phyloP scores from a whole-genome alignment of 2,113 vertebrate genomes.

The Tachysurus vachellii region DNA sequence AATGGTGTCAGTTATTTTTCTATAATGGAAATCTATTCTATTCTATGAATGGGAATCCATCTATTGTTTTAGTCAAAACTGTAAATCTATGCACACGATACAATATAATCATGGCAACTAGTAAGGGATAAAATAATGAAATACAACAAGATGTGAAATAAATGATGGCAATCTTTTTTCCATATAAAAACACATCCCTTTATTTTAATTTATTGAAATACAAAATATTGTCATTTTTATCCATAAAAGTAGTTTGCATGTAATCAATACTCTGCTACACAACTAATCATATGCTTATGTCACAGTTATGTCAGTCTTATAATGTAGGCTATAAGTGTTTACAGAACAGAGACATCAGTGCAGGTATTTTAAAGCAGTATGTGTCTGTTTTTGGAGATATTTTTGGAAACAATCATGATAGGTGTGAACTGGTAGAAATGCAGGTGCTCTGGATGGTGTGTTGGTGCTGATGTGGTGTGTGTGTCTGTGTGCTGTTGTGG shows the following conservation, averaged over 20 bases:
- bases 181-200: no score
- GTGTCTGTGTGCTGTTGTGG: not conserved
- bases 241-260: not conserved
- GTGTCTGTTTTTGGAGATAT: not conserved
- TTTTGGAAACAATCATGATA: not conserved
- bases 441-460: not conserved
- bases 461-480: not conserved
- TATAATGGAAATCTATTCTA: not conserved
- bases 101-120: not conserved
- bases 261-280: not conserved
- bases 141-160: not conserved
- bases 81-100: not conserved
- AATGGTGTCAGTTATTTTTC: not conserved
- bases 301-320: not conserved
- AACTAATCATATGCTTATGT: not conserved
- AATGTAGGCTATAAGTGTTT: not conserved
- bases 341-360: not conserved
- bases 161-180: not conserved
- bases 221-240: not conserved
- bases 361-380: not conserved
- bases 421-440: not conserved
- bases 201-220: no score
- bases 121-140: not conserved
- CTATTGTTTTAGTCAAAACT: not conserved
- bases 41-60: no score